Evolutionary conservation across 2,888 invertebrate species (phyloP).

Genomic region (Acrobasis repandana): DNA sequence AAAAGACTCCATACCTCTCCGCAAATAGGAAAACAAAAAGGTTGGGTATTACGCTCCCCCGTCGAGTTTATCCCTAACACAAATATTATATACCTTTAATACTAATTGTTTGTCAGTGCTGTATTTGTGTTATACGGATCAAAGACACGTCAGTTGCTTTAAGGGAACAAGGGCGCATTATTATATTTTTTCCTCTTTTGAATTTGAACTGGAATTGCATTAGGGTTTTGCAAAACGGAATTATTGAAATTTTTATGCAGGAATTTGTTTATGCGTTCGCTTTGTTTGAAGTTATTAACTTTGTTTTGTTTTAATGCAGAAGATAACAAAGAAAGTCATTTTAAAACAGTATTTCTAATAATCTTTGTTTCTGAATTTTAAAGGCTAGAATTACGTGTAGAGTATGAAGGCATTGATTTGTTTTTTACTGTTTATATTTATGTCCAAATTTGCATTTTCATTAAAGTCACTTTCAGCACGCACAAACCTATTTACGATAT

Average conservation of each 20-base stretch:
- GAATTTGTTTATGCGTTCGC: constrained; percentile 3
- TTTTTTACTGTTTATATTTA: no score
- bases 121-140: constrained; percentile 55
- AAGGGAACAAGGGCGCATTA: constrained; percentile 35
- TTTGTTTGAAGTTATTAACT: constrained; percentile 8
- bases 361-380: no score
- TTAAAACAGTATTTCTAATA: no score
- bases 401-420: no score
- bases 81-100: constrained; percentile 38
- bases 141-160: constrained; percentile 61
- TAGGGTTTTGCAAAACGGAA: constrained; percentile 19
- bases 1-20: constrained; percentile 15
- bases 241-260: constrained; percentile 23
- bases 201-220: constrained; percentile 27
- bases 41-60: constrained; percentile 10
- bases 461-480: no score
- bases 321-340: background rate
- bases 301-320: constrained; percentile 9
- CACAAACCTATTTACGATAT: no score
- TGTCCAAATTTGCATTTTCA: no score
- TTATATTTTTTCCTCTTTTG: constrained; percentile 41
- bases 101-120: constrained; percentile 57
- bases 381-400: no score
- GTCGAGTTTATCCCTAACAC: constrained; percentile 24
- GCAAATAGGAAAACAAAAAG: constrained; percentile 18